Base-by-base conservation (phyloP, 2,797 vertebrate genomes). In the Enteromius viviparus region DNA sequence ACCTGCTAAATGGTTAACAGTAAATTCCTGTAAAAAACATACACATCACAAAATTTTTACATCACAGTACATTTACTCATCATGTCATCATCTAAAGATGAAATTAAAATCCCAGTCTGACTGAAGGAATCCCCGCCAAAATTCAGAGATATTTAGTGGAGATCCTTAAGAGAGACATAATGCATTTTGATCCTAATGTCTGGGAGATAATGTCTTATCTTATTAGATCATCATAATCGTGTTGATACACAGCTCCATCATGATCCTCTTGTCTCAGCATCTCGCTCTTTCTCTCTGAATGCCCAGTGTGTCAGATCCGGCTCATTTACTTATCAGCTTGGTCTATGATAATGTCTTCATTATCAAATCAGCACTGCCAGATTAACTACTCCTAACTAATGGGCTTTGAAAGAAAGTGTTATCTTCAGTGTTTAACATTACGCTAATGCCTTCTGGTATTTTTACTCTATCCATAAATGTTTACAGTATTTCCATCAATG, bases 221-320 rank as follows among this genome's bases (percentile, higher is more conserved):
- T 74, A 80, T 85, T 87, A 81, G 71, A 83, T 85, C 29, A 80
- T 55, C 53, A 55, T 80, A 83, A 75, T 80, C 15, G 51, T 65
- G 80, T 53, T 80, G 71, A 76, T 66, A 71, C 40, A 62, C 64
- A 83, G 70, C 55, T 85, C 64, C n/a, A 45, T 64, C 70, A 80
- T 40, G 40, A 79, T 82, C 15, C 19, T 65, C 66, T 74, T 76
- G 51, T 81, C 53, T 76, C 74, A 69, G 68, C 71, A 82, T 74
- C 69, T 60, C 40, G 8, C 37, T 26, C 62, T 26, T 15, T 17
- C 21, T 58, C 42, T 85, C 8, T 76, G 55, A 34, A 79, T 76
- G 76, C 66, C 70, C 64, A 76, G 26, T 85, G 80, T 70, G 76
- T 49, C 71, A 76, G 42, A 85, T 75, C 62, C 60, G 34, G 14